These are phyloP conservation scores for Acromyrmex charruanus DNA, from an alignment of 1,140 invertebrate species.

Conservation along the genomic window DNA sequence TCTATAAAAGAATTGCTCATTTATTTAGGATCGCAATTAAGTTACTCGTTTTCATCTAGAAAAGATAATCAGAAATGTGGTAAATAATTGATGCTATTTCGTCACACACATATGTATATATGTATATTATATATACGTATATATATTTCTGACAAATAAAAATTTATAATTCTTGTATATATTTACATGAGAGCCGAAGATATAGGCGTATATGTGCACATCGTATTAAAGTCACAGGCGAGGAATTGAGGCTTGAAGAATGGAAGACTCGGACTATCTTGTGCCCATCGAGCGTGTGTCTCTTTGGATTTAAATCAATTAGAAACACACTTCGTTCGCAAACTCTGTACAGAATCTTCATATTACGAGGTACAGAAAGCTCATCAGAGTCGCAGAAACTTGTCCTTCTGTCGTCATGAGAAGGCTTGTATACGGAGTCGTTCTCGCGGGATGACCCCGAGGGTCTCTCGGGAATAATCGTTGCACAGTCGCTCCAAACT, in stretches of 20 bases:
- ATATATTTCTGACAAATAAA: slow-evolving; percentile 36
- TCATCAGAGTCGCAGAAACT: neutral
- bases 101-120: neutral
- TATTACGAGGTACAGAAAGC: slow-evolving; percentile 66
- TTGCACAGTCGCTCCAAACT: neutral
- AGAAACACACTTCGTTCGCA: slow-evolving; percentile 40
- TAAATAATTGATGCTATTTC: slow-evolving; percentile 22
- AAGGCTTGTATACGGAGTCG: neutral
- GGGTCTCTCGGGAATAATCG: slow-evolving; percentile 20
- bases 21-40: neutral
- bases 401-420: neutral
- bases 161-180: slow-evolving; percentile 29
- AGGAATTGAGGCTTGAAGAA: slow-evolving; percentile 30
- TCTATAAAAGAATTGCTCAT: neutral
- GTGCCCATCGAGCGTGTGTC: slow-evolving; percentile 28
- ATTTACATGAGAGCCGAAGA: slow-evolving; percentile 4
- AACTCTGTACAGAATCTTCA: slow-evolving; percentile 38
- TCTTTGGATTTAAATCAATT: slow-evolving; percentile 57
- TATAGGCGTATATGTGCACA: neutral
- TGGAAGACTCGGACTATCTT: slow-evolving; percentile 68
- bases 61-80: slow-evolving; percentile 11
- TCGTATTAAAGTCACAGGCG: neutral
- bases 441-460: neutral
- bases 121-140: neutral
- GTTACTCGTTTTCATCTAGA: neutral